Base-by-base conservation (phyloP, 2,888 invertebrate genomes). In the Standfussiana lucernea region DNA sequence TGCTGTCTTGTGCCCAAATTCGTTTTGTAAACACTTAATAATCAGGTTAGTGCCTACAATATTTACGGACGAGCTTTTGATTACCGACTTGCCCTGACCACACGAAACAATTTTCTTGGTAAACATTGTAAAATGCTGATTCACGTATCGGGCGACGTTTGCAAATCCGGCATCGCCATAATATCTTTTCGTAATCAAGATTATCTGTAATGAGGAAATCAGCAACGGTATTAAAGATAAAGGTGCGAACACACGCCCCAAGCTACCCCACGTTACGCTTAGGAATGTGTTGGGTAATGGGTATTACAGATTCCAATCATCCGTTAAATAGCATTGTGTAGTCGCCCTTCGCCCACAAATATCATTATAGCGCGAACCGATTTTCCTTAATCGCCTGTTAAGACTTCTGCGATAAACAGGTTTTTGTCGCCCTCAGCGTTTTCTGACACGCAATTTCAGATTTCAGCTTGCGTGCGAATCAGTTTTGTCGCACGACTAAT, bases 261-360 rank as follows among this genome's bases (percentile, higher is more conserved):
- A 68, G 62, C 84, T 68, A 45, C 53, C 70, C 62, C 32, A 32
- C 47, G 53, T 56, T 68, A 53, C 66, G 85, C 56, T 69, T 66
- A 66, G 84, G 67, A 80, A 84, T 72, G 77, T 85, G 67, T 74
- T 59, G 64, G 73, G 50, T 81, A 74, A 82, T 69, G 68, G 74
- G 50, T 72, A 85, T 85, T 74, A 72, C 73, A 74, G 77, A 83
- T 82, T 82, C 73, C 73, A 72, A 85, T 83, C 85, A 74, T 69
- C 35, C 47, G n/a, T 56, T 71, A 82, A 84, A 83, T 83, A 80
- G 80, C 80, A 80, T 66, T 71, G 74, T 80, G 72, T 80, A 72
- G 74, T 84, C 73, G 15, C 70, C 68, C 53, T 84, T 68, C 40
- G 59, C 68, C 67, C 56, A 82, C 82, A 74, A 82, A 77, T 74